Evolutionary conservation across 2,888 invertebrate species (phyloP), one percentile per base, ranked within the genome.

Genomic region (Anoplius nigerrimus): DNA sequence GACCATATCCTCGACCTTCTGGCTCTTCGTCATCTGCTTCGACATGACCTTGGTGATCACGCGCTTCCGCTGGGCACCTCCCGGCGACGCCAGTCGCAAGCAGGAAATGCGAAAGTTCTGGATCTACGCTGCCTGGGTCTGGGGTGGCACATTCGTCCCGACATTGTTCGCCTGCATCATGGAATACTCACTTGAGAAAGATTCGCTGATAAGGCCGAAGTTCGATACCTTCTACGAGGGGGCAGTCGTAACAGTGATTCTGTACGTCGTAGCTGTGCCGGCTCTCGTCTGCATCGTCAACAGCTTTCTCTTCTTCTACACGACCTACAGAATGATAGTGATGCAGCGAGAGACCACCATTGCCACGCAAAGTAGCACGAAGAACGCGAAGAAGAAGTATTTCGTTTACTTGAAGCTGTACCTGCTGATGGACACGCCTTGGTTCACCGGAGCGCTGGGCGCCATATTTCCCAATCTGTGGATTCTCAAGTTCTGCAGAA

Each of bases 31-130:
- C n/a, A 82, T 86, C 45, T 84, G 86, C 65, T 78, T 85, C 55
- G 86, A 87, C 64, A 82, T 85, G 70, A 83, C 86, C 2, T 68
- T 84, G 13, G 81, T 80, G 6, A 86, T 86, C 60, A 86, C 87
- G 13, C 75, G 83, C 62, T 82, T 87, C 55, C 80, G 79, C 15
- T 85, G 82, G 85, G 74, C 75, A 2, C 82, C 83, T 2, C 64
- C 79, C 4, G 59, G 54, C 57, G 65, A 67, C 11, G 54, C 66
- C 54, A 24, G 20, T 8, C 46, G 59, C 0, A 16, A 54, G 0
- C 8, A 53, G 46, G 68, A 72, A 34, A 52, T 62, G 42, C 74
- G 78, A 61, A 86, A 86, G 67, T 84, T 81, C 67, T 56, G 72
- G 2, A 66, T 75, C 6, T 82, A 80, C 60, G 68, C 21, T 0